Conservation (phyloP, 2,797 vertebrate species). For the Hozukius guyotensis region DNA sequence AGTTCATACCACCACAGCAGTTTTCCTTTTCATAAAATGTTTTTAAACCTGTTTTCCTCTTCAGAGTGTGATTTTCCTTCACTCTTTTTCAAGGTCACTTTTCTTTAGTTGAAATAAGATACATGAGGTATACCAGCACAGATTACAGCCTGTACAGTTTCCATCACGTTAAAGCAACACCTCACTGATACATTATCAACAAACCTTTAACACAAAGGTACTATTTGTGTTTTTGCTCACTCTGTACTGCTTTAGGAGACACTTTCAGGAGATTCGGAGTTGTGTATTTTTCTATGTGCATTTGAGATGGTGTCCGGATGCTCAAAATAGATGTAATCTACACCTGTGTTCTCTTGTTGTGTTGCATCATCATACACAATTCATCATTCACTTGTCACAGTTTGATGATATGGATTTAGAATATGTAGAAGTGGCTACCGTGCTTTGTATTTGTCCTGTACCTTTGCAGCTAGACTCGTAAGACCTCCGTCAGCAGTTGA, state of each 20-base stretch:
- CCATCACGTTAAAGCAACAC: not conserved
- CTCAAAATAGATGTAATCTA: conserved; percentile 2
- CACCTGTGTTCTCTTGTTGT: conserved; percentile 2
- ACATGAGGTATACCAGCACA: not conserved
- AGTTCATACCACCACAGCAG: not conserved
- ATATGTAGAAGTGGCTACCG: not conserved
- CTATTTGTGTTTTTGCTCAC: not conserved
- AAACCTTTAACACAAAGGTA: not conserved
- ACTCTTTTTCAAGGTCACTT: not conserved
- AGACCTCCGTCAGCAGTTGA: not conserved
- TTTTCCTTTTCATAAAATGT: not conserved
- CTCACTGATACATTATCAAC: not conserved
- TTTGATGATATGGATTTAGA: conserved; percentile 6
- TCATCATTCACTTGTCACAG: not conserved
- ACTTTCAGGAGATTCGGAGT: not conserved
- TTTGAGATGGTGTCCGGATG: not conserved
- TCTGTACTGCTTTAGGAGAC: not conserved
- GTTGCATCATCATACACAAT: not conserved
- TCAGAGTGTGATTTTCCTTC: not conserved
- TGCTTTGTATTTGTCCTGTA: not conserved
- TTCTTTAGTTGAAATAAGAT: not conserved
- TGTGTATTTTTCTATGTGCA: conserved; percentile 12
- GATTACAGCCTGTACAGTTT: conserved; percentile 2
- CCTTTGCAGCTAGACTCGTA: conserved; percentile 1
- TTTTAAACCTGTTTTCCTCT: conserved; percentile 14